phyloP scores from a whole-genome alignment of 2,888 invertebrate species.

The Tetramorium bicarinatum region DNA sequence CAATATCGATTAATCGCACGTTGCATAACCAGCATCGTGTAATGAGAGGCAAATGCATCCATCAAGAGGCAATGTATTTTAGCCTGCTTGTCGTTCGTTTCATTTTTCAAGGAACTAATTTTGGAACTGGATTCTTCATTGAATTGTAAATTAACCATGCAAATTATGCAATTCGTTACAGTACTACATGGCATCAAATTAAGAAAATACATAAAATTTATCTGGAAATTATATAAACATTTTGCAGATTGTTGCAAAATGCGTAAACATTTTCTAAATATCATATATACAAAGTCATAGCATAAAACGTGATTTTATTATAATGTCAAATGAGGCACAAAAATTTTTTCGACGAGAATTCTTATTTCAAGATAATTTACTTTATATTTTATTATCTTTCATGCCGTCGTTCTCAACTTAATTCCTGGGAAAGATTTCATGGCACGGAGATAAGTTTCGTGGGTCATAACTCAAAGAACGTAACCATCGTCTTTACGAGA shows the following conservation, averaged over 20 bases:
- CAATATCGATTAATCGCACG: constrained; percentile 72
- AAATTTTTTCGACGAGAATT: constrained; percentile 20
- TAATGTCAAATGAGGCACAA: background rate
- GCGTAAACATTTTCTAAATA: background rate
- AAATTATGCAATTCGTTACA: background rate
- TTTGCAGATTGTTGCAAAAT: constrained; percentile 12
- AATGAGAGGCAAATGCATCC: constrained; percentile 42
- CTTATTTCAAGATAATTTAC: constrained; percentile 21
- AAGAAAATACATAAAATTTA: background rate
- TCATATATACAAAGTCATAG: background rate
- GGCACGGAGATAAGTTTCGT: background rate
- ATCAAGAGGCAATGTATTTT: constrained; percentile 28
- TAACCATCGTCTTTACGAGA: constrained; percentile 52
- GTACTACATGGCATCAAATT: constrained; percentile 26
- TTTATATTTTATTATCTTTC: background rate
- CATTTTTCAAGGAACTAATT: constrained; percentile 17
- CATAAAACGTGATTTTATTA: background rate
- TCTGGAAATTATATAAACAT: constrained; percentile 20
- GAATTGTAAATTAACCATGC: constrained; percentile 3
- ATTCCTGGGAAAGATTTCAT: background rate
- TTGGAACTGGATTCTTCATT: background rate
- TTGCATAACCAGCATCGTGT: constrained; percentile 63
- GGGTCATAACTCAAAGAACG: constrained; percentile 38
- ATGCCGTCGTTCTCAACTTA: background rate
- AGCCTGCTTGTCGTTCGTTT: background rate